phyloP scores from a whole-genome alignment of 2,113 vertebrate genomes.

The Callorhinus ursinus region DNA sequence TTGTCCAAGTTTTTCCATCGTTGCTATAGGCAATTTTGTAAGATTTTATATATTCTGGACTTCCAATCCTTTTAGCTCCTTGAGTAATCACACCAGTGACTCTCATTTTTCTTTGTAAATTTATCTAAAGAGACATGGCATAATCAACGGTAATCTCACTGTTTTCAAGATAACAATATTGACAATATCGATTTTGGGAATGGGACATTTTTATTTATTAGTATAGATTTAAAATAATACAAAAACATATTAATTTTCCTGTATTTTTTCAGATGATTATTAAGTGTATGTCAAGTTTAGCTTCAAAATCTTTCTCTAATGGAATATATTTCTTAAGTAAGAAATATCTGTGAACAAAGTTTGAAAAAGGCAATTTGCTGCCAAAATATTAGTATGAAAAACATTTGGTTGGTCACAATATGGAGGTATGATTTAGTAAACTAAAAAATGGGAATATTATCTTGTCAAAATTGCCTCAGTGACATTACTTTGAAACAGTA shows the following conservation, averaged over 20 bases:
- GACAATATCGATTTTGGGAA: not conserved
- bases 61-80: conserved; percentile 98
- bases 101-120: conserved; percentile 97
- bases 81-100: conserved; percentile 99
- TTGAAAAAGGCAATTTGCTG: not conserved
- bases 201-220: not conserved
- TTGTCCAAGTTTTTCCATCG: conserved; percentile 96
- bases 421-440: not conserved
- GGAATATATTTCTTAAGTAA: not conserved
- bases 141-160: not conserved
- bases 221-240: not conserved
- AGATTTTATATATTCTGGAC: conserved; percentile 98
- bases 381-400: not conserved
- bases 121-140: conserved; percentile 90
- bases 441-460: not conserved
- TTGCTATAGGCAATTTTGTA: conserved; percentile 99
- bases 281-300: not conserved
- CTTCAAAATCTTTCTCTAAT: conserved; percentile 19
- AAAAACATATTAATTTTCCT: not conserved
- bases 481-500: not conserved
- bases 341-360: not conserved
- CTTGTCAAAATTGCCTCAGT: not conserved
- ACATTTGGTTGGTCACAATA: not conserved
- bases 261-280: not conserved
- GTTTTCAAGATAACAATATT: not conserved